Percentiles rank a stretch among this genome's conserved stretches.
phyloP scores from a whole-genome alignment of 2,888 invertebrate genomes.

The Heteromyza rotundicornis region DNA sequence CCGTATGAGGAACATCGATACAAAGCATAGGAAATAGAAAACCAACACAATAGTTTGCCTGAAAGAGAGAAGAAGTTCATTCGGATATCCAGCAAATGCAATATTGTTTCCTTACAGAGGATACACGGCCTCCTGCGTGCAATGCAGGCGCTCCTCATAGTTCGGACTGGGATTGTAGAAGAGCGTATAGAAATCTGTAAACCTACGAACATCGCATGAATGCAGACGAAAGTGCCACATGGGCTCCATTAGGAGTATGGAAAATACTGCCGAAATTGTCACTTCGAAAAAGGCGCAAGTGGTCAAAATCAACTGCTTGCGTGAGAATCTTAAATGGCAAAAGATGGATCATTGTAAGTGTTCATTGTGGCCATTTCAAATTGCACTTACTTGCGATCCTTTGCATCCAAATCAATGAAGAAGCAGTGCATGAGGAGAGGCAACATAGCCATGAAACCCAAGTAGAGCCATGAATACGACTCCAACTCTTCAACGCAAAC shows the following conservation, averaged over 20 bases:
- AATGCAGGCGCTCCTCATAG: slow-evolving; percentile 86
- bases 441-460: slow-evolving; percentile 93
- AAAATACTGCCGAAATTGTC: slow-evolving; percentile 74
- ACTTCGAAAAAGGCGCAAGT: slow-evolving; percentile 85
- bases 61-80: too few relatives aligned
- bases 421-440: slow-evolving; percentile 90
- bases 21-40: slow-evolving; percentile 83
- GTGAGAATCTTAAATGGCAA: slow-evolving; percentile 66
- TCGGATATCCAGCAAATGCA: not conserved
- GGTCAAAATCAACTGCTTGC: slow-evolving; percentile 78
- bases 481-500: slow-evolving; percentile 77
- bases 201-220: slow-evolving; percentile 78
- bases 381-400: slow-evolving; percentile 70
- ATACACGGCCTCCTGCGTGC: slow-evolving; percentile 97
- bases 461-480: slow-evolving; percentile 89
- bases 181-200: slow-evolving; percentile 97
- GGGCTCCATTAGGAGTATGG: slow-evolving; percentile 83
- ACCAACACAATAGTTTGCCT: slow-evolving; percentile 93
- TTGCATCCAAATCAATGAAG: slow-evolving; percentile 85
- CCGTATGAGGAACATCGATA: slow-evolving; percentile 79
- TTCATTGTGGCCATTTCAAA: not conserved
- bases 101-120: slow-evolving; percentile 90
- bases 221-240: slow-evolving; percentile 76
- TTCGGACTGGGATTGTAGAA: slow-evolving; percentile 93
- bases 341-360: not conserved